Evolutionary conservation across 2,113 vertebrate species (phyloP), one percentile per base, ranked within the genome.

Genomic region (Gracilinanus agilis): DNA sequence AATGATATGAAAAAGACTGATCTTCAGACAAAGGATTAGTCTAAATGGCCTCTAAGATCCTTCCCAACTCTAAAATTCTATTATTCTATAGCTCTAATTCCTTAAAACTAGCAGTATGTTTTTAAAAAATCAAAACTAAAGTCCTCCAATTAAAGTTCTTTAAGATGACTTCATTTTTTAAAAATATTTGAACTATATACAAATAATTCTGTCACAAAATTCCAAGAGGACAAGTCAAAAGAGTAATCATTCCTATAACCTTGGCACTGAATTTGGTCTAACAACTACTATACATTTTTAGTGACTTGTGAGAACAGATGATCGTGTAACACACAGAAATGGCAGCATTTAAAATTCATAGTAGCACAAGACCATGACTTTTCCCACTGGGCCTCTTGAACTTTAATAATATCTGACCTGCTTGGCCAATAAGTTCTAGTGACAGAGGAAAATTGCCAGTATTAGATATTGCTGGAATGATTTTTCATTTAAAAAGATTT

Each of bases 381-480:
- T 98, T 98, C 98, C 98, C 98, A 97, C 94, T 55, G 96, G 98
- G 97, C 97, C 96, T 96, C 96, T 98, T 98, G 98, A 98, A 98
- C 98, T 99, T 98, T 98, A 99, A 98, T 98, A 98, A 98, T 98
- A 98, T 97, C 98, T 98, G 98, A 98, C 98, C 98, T 98, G 95
- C 97, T 97, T 98, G 98, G 97, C 97, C 97, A 98, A 96, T 98
- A 98, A 98, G 98, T 98, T 98, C 97, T 98, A 98, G 97, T 97
- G 98, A 97, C 98, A 98, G 98, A 98, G 89, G 97, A 98, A 98
- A 98, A 98, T 96, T 98, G 97, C 97, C 97, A 98, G 97, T 95
- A 98, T 97, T 98, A 97, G 97, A 97, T 94, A 98, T 94, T 96
- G 96, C 98, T 98, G 96, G 97, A 97, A 97, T 97, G 96, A 98